A percentile compares a stretch with the other conserved stretches of the same genome.
phyloP scores from a whole-genome alignment of 2,888 invertebrate species.

The Pemphredon lugubris region DNA sequence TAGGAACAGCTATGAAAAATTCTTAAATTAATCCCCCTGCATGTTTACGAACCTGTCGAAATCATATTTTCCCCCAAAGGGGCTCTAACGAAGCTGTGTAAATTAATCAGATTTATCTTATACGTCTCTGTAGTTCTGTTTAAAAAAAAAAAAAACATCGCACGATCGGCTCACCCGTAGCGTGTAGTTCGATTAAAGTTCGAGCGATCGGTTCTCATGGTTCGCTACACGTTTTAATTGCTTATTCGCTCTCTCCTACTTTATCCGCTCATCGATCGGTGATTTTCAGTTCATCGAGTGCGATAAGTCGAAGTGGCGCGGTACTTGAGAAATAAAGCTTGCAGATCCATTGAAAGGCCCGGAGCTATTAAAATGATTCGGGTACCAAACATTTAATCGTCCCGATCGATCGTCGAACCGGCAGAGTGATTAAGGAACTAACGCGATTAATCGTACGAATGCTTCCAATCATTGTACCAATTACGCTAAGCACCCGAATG shows the following conservation, averaged over 20 bases:
- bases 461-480: conserved; percentile 9
- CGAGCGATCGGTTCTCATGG: too few species aligned
- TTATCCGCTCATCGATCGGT: neutral
- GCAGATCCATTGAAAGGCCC: neutral
- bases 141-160: too few species aligned
- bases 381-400: conserved; percentile 12
- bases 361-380: neutral
- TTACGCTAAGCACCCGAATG: neutral
- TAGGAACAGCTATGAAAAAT: too few species aligned
- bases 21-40: too few species aligned
- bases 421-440: neutral
- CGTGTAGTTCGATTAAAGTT: too few species aligned
- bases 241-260: neutral
- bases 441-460: conserved; percentile 14
- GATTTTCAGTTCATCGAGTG: neutral
- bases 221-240: neutral
- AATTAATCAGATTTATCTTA: too few species aligned
- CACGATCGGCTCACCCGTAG: too few species aligned
- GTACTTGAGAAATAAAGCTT: conserved; percentile 1
- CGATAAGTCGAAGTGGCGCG: too few species aligned
- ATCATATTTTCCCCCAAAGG: too few species aligned
- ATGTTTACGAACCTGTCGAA: too few species aligned
- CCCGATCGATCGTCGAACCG: conserved; percentile 6
- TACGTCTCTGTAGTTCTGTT: too few species aligned
- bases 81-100: too few species aligned